Conservation (phyloP, 2,888 invertebrate genomes). For the Fragum sueziense region DNA sequence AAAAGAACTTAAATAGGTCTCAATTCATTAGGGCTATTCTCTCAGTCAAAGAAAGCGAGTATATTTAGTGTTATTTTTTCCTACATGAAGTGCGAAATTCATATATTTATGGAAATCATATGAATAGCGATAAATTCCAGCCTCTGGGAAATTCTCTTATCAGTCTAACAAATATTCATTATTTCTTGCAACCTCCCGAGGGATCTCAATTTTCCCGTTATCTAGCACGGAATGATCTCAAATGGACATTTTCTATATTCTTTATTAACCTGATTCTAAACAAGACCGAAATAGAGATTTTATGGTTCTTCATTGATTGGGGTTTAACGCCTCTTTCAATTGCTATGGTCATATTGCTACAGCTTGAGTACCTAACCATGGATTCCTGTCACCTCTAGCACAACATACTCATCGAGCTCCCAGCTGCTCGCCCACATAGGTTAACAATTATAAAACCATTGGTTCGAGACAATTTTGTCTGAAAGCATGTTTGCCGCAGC, state of each 20-base stretch:
- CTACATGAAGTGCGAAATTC: background rate
- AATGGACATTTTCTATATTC: background rate
- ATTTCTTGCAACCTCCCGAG: background rate
- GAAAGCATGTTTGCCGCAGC: background rate
- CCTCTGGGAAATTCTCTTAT: background rate
- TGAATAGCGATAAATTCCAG: background rate
- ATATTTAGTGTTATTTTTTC: background rate
- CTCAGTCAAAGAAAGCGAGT: background rate
- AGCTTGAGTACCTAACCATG: background rate
- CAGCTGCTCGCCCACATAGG: background rate
- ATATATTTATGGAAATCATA: background rate
- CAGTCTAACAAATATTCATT: background rate
- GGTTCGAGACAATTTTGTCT: background rate
- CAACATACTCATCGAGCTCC: background rate
- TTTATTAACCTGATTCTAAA: no score
- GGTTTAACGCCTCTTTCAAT: conserved; percentile 1
- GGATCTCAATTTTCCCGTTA: background rate
- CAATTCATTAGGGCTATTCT: background rate
- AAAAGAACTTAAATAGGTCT: no score
- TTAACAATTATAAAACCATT: background rate
- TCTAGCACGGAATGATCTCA: background rate
- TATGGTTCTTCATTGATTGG: background rate
- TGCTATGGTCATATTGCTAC: background rate
- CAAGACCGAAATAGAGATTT: no score
- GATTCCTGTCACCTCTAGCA: background rate